Evolutionary conservation across 2,113 vertebrate species (phyloP), one percentile per base, ranked within the genome.

Genomic region (Haliaeetus leucogaster): DNA sequence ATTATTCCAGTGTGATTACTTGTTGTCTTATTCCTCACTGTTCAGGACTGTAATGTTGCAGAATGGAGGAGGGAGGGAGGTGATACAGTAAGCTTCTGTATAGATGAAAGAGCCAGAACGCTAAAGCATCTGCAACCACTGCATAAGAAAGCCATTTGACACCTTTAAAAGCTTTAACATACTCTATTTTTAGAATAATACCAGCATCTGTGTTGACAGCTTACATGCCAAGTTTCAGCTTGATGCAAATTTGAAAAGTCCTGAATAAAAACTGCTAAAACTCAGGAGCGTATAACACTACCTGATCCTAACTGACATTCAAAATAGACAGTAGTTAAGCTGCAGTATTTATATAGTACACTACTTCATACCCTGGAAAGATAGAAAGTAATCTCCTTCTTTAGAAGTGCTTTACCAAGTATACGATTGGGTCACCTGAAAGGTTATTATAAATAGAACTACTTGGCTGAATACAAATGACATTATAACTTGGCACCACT

Each of bases 91-190:
- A 93, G 68, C 38, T 78, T 87, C 61, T 93, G 34, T 78, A 61
- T 7, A 82, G 59, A n/a, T 94, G 52, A 86, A 95, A 93, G 66
- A 91, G 55, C 27, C 79, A 85, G 48, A 89, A 85, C 82, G 81
- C 63, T 53, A 84, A 93, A 94, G 87, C 62, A 95, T 92, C 66
- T 91, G 90, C 89, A 96, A 82, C 86, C 45, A 55, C 73, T 91
- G 86, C 82, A 97, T 90, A 97, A 96, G 94, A 89, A 95, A 94
- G 88, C 82, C 48, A 66, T 70, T 76, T 95, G 92, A 73, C 91
- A 96, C 84, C 58, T 95, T 82, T 92, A 79, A 92, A 95, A 95
- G 67, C 81, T 86, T 86, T 84, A 61, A 84, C 26, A n/a, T 80
- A 32, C 20, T 82, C 92, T 96, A 95, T 93, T 95, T 97, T 93